Conservation (phyloP, 92 coral and sea anemone genomes). For the Virgularia gustaviana region DNA sequence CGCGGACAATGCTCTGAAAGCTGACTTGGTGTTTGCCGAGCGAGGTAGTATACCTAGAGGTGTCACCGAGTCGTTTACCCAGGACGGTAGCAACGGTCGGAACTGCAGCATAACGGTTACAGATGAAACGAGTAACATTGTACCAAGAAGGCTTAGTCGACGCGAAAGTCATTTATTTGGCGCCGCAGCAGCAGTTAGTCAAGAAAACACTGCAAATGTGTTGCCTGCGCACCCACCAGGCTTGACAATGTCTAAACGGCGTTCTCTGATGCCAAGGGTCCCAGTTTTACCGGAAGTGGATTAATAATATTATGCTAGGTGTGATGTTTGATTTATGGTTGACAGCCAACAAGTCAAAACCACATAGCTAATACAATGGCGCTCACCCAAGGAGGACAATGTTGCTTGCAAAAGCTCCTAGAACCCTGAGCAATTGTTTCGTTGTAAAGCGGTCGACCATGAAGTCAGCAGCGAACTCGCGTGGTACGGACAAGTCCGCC, state of each 20-base stretch:
- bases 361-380: neutral
- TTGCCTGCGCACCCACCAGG: neutral
- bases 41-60: constrained; percentile 85
- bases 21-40: constrained; percentile 63
- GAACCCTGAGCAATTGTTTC: too few relatives aligned
- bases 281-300: constrained; percentile 91
- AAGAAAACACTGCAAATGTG: neutral
- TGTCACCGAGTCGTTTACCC: constrained; percentile 66
- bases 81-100: constrained; percentile 60
- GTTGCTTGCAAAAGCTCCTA: too few relatives aligned
- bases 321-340: neutral
- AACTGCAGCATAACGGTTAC: constrained; percentile 78
- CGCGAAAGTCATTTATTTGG: constrained; percentile 88
- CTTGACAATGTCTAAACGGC: constrained; percentile 71
- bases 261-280: constrained; percentile 87
- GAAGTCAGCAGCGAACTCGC: too few relatives aligned
- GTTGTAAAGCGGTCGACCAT: too few relatives aligned
- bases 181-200: too few relatives aligned
- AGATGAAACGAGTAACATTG: constrained; percentile 67
- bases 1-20: constrained; percentile 80
- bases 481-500: too few relatives aligned
- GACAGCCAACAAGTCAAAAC: neutral
- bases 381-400: too few relatives aligned
- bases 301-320: constrained; percentile 15
- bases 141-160: constrained; percentile 76